Evolutionary conservation across 2,888 invertebrate species (phyloP).

Genomic region (Kuschelorhynchus macadamiae): DNA sequence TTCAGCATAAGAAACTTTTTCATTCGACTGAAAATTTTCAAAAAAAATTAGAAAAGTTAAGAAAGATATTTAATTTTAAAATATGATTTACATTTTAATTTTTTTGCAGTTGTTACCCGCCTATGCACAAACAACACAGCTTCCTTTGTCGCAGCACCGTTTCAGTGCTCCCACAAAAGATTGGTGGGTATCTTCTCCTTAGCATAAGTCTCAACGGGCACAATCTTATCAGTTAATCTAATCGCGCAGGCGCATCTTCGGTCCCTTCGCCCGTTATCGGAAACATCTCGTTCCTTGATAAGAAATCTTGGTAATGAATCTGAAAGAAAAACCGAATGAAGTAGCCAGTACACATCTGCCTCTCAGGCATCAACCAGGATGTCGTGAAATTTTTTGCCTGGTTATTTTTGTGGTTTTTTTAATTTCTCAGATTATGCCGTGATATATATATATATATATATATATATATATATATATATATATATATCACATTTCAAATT

Average conservation of each 20-base stretch:
- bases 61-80: too few species aligned
- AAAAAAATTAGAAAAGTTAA: too few species aligned
- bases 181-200: slow-evolving; percentile 50
- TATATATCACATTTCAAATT: too few species aligned
- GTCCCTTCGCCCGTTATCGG: slow-evolving; percentile 58
- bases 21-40: too few species aligned
- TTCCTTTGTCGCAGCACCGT: slow-evolving; percentile 3
- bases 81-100: too few species aligned
- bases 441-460: too few species aligned
- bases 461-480: too few species aligned
- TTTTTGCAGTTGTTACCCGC: too few species aligned
- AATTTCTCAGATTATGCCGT: too few species aligned
- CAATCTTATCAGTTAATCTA: slow-evolving; percentile 64
- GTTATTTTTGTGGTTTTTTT: too few species aligned
- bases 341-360: slow-evolving; percentile 23
- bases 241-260: slow-evolving; percentile 65
- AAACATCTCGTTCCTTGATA: slow-evolving; percentile 57
- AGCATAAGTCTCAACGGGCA: slow-evolving; percentile 59
- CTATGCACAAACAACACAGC: not conserved
- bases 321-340: slow-evolving; percentile 11
- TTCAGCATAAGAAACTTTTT: too few species aligned
- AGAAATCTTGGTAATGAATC: slow-evolving; percentile 56
- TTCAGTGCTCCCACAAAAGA: slow-evolving; percentile 26
- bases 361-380: slow-evolving; percentile 14
- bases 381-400: too few species aligned